Conservation (phyloP, 1,140 invertebrate species). For the Pseudomyrmex flavicornis region DNA sequence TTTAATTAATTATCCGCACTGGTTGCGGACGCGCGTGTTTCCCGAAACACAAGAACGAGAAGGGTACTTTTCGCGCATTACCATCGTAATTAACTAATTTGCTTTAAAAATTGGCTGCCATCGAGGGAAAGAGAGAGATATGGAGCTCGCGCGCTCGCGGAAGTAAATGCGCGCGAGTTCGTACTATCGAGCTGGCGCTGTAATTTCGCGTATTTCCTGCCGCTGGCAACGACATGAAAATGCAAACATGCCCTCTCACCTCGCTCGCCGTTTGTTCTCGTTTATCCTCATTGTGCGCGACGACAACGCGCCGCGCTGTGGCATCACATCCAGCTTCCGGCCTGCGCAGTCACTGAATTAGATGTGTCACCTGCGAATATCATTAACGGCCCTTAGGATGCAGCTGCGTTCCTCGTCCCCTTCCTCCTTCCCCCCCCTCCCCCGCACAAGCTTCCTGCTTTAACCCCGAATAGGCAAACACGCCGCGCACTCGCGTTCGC, state of each 20-base stretch:
- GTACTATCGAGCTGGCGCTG: conserved; percentile 48
- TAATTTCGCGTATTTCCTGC: conserved; percentile 75
- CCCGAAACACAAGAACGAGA: conserved; percentile 57
- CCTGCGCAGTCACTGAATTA: conserved; percentile 79
- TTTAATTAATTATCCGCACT: conserved; percentile 56
- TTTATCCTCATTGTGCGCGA: conserved; percentile 80
- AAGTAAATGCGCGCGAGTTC: conserved; percentile 62
- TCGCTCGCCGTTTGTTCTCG: conserved; percentile 76
- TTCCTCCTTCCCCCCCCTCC: too few species aligned
- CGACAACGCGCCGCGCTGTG: conserved; percentile 73
- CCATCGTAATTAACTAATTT: conserved; percentile 63
- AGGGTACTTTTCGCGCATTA: conserved; percentile 56
- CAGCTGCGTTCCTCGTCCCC: conserved; percentile 66
- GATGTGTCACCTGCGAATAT: conserved; percentile 79
- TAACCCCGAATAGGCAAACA: conserved; percentile 48
- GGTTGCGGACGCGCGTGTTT: conserved; percentile 26
- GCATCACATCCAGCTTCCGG: conserved; percentile 80
- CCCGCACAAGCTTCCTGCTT: conserved; percentile 54
- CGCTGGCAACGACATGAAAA: conserved; percentile 79
- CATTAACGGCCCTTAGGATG: conserved; percentile 77
- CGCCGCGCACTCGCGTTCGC: conserved; percentile 27
- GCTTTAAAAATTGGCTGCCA: conserved; percentile 51
- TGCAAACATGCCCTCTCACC: conserved; percentile 77
- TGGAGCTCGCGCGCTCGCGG: conserved; percentile 21
- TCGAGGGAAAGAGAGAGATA: neutral